A percentile compares a stretch with the other conserved stretches of the same genome.
phyloP scores from a whole-genome alignment of 1,140 invertebrate species.

The Homarus americanus region DNA sequence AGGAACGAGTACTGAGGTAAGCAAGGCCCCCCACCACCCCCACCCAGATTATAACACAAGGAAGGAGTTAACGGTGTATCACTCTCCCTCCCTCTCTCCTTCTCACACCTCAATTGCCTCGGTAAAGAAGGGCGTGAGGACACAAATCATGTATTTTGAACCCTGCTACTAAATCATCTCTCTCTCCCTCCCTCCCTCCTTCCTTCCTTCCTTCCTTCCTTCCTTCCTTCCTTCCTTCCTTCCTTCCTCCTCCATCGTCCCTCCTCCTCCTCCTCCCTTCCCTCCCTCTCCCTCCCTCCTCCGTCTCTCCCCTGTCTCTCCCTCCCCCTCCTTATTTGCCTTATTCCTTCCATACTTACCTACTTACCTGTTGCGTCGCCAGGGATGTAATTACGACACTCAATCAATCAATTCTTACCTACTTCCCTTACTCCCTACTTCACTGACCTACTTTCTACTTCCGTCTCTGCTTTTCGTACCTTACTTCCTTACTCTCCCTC shows the following conservation, averaged over 20 bases:
- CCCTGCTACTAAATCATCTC: too few species aligned
- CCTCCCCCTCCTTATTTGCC: neutral
- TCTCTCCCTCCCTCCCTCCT: neutral
- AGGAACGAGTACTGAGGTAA: neutral
- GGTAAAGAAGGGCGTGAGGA: too few species aligned
- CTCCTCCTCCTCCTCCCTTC: neutral
- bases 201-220: neutral
- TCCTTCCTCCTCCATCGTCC: neutral
- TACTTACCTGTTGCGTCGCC: too few species aligned
- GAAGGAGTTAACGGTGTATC: neutral
- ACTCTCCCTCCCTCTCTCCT: neutral
- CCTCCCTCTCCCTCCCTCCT: neutral
- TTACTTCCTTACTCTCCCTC: too few species aligned
- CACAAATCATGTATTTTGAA: too few species aligned
- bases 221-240: neutral
- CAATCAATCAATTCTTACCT: too few species aligned
- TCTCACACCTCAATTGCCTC: too few species aligned
- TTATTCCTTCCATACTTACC: too few species aligned
- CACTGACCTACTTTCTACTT: too few species aligned
- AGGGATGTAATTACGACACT: too few species aligned
- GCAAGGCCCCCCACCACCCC: neutral
- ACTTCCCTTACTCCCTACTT: too few species aligned
- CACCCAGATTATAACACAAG: neutral
- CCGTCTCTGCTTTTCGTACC: too few species aligned
- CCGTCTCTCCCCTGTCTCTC: neutral